Evolutionary conservation across 2,113 vertebrate genomes (phyloP), one percentile per base, ranked within the genome.

Genomic region (Chaetodon auriga): DNA sequence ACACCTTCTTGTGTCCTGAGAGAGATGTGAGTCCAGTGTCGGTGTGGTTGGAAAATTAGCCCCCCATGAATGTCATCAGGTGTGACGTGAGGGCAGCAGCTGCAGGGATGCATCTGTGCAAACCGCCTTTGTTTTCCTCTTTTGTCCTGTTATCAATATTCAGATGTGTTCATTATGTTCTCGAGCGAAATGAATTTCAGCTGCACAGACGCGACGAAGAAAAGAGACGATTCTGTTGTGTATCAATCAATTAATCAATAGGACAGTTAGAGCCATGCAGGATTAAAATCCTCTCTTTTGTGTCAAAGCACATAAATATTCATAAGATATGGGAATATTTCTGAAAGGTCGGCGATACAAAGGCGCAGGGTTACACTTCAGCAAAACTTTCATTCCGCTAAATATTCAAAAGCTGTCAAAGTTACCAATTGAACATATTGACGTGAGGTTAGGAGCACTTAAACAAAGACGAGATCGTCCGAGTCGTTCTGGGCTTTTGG

Each of bases 61-160:
- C n/a, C 30, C 36, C 19, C 49, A 23, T 11, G 7, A 70, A 41
- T 51, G 13, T 57, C 36, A 45, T 58, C 63, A 64, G 80, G 23
- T 0, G 49, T 62, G 45, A 16, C 54, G 62, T 46, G 60, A 66
- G 64, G 21, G 21, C 61, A 66, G 46, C 75, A 70, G 65, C 18
- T 75, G 75, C 70, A 75, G 36, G 54, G 64, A 35, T 55, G 45
- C 58, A 70, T 80, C 53, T 75, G 65, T 51, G 49, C 65, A 35
- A 7, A 45, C 51, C 14, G 6, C 57, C 51, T 58, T 74, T 75
- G 49, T 74, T 73, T 73, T 16, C 75, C 21, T 75, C 65, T 46
- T 74, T 82, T 79, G 21, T 79, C 57, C 19, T 19, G 55, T 18
- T 36, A 75, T 75, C 53, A 75, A 64, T 79, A 70, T 82, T 82